Base-by-base conservation (phyloP, 2,888 invertebrate species). In the Morpho helenor region DNA sequence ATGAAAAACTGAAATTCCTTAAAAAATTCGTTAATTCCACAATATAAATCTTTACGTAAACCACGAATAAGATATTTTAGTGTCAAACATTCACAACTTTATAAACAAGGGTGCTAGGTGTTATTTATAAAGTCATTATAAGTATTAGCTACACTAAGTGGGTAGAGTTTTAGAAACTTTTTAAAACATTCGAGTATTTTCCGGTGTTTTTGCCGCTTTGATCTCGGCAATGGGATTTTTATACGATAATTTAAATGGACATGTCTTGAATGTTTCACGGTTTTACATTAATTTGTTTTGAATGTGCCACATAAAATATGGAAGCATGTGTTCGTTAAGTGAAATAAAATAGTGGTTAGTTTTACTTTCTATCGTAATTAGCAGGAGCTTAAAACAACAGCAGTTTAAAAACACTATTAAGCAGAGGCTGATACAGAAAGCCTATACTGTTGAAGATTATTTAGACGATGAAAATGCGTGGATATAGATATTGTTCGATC, bases 241-340 rank as follows among this genome's bases (percentile, higher is more conserved):
- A 62, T 63, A 53, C 48, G 59, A 60, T 62, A 64, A 66, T 65
- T 64, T 60, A 63, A 56, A 57, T 58, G 47, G 60, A 66, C 60
- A 48, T 53, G 45, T 56, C 48, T 42, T 52, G 49, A 54, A 61
- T 58, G 39, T 47, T 49, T 59, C 52, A n/a, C 60, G 8, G 43
- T 54, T 53, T 65, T 56, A 52, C 59, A 60, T 61, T 61, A 57
- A 63, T 63, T 47, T 61, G 57, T 56, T 53, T 57, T 56, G 55
- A 60, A 54, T 47, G 40, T 53, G 46, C 46, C 40, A 40, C 8
- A 40, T 10, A 52, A 40, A 43, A 41, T 2, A 40, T 40, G 39
- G 22, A 40, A 16, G 51, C n/a, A 7, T 16, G 23, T 6, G 39
- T 41, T 16, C 40, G 39, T 40, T 9, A 6, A 3, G 16, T 46